These are phyloP conservation scores for Saccostrea echinata DNA, from an alignment of 1,140 invertebrate species.

Conservation along the genomic window DNA sequence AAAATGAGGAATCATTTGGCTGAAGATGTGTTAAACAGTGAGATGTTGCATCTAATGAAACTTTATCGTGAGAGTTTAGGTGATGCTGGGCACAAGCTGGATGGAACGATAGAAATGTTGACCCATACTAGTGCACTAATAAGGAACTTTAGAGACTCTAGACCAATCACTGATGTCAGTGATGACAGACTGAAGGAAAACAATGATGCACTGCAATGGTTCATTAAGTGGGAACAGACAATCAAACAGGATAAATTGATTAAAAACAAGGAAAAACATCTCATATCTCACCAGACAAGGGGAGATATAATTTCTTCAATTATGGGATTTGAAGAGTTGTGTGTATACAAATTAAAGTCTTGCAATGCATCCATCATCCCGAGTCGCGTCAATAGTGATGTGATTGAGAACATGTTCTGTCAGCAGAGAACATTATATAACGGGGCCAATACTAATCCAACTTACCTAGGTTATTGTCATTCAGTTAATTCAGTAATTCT, in stretches of 20 bases:
- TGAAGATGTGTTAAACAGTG: constrained; percentile 40
- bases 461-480: constrained; percentile 45
- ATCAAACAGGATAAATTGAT: neutral
- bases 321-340: too few species aligned
- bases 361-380: too few species aligned
- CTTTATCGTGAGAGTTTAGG: constrained; percentile 23
- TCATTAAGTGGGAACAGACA: constrained; percentile 39
- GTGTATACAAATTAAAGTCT: too few species aligned
- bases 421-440: too few species aligned
- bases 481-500: constrained; percentile 40
- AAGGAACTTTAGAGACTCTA: constrained; percentile 34
- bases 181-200: constrained; percentile 47
- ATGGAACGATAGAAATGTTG: constrained; percentile 40
- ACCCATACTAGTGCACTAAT: constrained; percentile 42
- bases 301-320: constrained; percentile 46
- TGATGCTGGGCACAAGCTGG: neutral
- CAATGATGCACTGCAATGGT: constrained; percentile 19
- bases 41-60: constrained; percentile 50
- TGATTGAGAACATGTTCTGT: too few species aligned
- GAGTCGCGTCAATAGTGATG: too few species aligned
- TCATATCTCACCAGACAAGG: constrained; percentile 48
- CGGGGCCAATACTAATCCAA: too few species aligned
- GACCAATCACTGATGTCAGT: constrained; percentile 18
- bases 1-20: too few species aligned
- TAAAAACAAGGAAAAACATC: constrained; percentile 40